Percentiles rank a stretch among this genome's conserved stretches.
These are phyloP conservation scores for Lepidostoma basale DNA, from an alignment of 1,140 invertebrate species.

Conservation along the genomic window DNA sequence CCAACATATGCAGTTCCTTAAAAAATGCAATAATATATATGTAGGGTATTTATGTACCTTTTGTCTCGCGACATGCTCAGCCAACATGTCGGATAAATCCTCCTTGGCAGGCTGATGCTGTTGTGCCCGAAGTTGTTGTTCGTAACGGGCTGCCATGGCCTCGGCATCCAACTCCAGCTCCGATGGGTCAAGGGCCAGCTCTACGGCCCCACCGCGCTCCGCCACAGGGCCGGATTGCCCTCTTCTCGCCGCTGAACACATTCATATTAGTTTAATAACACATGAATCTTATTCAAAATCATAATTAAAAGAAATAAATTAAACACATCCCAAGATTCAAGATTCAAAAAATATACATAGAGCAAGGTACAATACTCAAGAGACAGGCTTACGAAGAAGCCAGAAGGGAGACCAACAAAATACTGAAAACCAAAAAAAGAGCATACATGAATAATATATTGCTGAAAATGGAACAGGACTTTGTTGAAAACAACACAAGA, in stretches of 20 bases:
- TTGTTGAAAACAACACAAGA: no score
- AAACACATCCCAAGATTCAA: no score
- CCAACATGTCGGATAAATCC: conserved; percentile 98
- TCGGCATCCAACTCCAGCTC: conserved; percentile 95
- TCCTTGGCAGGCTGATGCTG: conserved; percentile 88
- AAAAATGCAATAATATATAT: not conserved
- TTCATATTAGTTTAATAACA: not conserved
- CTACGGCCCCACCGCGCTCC: conserved; percentile 74
- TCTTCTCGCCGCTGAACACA: conserved; percentile 46
- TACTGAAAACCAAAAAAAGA: no score
- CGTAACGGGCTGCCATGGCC: conserved; percentile 95
- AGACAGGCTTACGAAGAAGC: no score
- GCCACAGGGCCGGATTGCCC: conserved; percentile 46
- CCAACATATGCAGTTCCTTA: no score
- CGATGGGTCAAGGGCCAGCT: conserved; percentile 95
- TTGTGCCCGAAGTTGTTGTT: conserved; percentile 93
- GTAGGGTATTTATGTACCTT: conserved; percentile 65
- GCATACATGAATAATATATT: no score
- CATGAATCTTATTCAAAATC: no score
- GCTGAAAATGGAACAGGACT: no score
- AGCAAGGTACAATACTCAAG: no score
- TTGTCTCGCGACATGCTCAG: conserved; percentile 95
- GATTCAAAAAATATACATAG: no score
- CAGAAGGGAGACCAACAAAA: no score
- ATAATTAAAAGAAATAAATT: no score